These are phyloP conservation scores for Musca domestica DNA, from an alignment of 1,140 invertebrate genomes.

Conservation along the genomic window DNA sequence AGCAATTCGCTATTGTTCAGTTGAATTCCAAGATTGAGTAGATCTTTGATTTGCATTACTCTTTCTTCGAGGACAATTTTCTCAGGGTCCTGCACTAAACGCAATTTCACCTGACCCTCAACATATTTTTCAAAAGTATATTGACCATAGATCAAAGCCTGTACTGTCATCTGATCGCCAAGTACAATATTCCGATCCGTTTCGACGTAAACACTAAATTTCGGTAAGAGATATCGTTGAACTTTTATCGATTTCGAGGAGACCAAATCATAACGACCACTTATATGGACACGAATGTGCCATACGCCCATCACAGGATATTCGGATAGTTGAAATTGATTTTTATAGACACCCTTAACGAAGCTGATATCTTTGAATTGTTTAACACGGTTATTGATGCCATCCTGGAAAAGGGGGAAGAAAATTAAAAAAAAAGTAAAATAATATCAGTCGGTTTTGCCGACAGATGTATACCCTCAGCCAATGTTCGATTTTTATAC, in stretches of 20 bases:
- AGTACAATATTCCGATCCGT: conserved; percentile 78
- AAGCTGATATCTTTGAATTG: conserved; percentile 72
- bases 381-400: conserved; percentile 62
- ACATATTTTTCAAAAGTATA: conserved; percentile 71
- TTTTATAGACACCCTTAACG: conserved; percentile 75
- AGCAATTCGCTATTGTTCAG: conserved; percentile 57
- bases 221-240: conserved; percentile 91
- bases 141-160: conserved; percentile 75
- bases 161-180: conserved; percentile 72
- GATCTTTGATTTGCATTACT: conserved; percentile 69
- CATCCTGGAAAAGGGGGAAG: no score
- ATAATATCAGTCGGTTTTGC: no score
- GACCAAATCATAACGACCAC: conserved; percentile 22
- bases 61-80: conserved; percentile 53
- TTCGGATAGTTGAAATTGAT: conserved; percentile 75
- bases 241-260: conserved; percentile 43
- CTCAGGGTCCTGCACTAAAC: conserved; percentile 54
- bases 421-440: no score
- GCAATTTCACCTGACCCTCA: conserved; percentile 69
- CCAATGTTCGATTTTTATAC: no score
- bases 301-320: conserved; percentile 87
- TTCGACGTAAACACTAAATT: conserved; percentile 83
- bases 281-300: conserved; percentile 68
- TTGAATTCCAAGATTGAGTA: conserved; percentile 68
- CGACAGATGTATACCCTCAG: no score